phyloP scores from a whole-genome alignment of 64 coral and sea anemone species.

The Pocillopora damicornis region DNA sequence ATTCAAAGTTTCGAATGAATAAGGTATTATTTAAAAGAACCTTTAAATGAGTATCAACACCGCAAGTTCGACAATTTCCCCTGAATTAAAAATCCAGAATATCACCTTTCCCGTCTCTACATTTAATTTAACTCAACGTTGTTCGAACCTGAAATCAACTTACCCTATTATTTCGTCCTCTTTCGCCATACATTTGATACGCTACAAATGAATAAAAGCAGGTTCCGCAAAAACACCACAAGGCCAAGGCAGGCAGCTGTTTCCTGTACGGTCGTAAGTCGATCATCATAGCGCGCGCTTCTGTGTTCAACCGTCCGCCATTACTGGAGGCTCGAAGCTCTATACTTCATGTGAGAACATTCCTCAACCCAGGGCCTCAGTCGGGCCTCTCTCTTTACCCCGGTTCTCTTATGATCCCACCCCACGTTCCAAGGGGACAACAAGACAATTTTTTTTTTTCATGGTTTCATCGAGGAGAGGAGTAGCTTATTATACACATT shows the following conservation, averaged over 20 bases:
- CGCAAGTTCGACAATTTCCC: no score
- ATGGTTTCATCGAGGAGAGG: no score
- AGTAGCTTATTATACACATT: no score
- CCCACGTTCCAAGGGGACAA: no score
- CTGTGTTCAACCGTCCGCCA: not conserved
- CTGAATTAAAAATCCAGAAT: no score
- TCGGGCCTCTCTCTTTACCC: no score
- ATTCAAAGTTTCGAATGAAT: no score
- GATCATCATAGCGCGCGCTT: not conserved
- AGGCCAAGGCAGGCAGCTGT: conserved; percentile 42
- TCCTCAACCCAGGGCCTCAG: not conserved
- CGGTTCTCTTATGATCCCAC: not conserved
- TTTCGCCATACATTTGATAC: conserved; percentile 74
- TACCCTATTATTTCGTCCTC: conserved; percentile 66
- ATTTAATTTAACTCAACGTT: not conserved
- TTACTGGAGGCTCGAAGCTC: not conserved
- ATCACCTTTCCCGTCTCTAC: no score
- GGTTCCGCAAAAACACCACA: conserved; percentile 64
- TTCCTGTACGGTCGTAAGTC: conserved; percentile 51
- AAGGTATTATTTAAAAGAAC: no score
- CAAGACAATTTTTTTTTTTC: no score
- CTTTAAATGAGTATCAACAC: no score
- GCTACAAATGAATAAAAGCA: conserved; percentile 69
- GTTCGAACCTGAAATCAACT: not conserved
- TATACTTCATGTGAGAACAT: not conserved